These are phyloP conservation scores for Rhinopomastus cyanomelas DNA, from an alignment of 2,113 vertebrate genomes.

Conservation along the genomic window DNA sequence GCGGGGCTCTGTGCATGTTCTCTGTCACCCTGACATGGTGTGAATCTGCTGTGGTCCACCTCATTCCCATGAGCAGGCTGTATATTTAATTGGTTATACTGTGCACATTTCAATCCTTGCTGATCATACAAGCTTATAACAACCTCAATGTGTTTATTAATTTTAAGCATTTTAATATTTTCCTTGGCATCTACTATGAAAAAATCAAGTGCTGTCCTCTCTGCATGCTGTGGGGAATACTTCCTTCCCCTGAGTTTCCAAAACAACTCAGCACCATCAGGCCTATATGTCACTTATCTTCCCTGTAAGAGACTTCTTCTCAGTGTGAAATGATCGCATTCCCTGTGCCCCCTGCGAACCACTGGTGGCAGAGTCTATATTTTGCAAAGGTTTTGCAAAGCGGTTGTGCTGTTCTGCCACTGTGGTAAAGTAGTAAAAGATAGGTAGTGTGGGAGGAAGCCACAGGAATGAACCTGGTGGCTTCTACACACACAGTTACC, in stretches of 20 bases:
- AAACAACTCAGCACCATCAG: neutral
- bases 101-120: neutral
- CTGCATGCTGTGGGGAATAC: fast-evolving
- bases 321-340: neutral
- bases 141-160: neutral
- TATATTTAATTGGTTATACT: neutral
- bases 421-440: neutral
- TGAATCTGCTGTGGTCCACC: neutral
- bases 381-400: neutral
- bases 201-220: neutral
- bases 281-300: neutral
- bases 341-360: neutral
- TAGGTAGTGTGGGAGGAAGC: neutral
- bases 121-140: neutral
- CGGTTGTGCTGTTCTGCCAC: neutral
- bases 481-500: neutral
- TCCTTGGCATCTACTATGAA: neutral
- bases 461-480: neutral
- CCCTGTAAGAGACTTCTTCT: neutral
- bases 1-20: fast-evolving
- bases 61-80: neutral
- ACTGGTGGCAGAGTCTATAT: neutral
- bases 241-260: neutral
- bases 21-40: neutral
- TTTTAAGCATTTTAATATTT: neutral